Percentiles rank a stretch among this genome's conserved stretches.
These are phyloP conservation scores for Malurus melanocephalus DNA, from an alignment of 2,113 vertebrate species.

Conservation along the genomic window DNA sequence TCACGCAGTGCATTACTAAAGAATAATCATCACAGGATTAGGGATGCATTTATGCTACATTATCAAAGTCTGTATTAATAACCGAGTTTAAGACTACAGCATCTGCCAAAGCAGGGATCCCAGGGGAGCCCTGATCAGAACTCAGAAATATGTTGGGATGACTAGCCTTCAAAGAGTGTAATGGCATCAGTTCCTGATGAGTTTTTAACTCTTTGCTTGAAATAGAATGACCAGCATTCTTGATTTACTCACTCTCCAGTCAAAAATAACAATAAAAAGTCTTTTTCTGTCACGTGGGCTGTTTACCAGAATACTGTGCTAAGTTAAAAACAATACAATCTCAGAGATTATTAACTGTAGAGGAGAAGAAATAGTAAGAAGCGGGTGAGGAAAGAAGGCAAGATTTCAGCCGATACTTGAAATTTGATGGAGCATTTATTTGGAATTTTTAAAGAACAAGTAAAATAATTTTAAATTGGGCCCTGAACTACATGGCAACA, in stretches of 20 bases:
- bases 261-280: background rate
- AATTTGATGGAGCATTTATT: background rate
- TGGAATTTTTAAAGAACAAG: background rate
- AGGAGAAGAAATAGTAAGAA: background rate
- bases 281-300: background rate
- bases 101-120: background rate
- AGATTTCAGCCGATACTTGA: background rate
- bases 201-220: background rate
- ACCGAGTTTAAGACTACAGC: background rate
- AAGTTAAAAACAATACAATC: background rate
- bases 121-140: background rate
- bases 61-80: slow-evolving; percentile 23
- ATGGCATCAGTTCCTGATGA: background rate
- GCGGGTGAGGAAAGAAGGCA: background rate
- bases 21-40: slow-evolving; percentile 15
- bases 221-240: background rate
- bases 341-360: background rate
- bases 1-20: background rate
- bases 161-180: background rate
- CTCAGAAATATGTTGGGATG: background rate
- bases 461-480: background rate
- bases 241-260: background rate
- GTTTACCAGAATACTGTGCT: background rate
- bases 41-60: background rate
- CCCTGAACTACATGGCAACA: background rate